phyloP scores from a whole-genome alignment of 1,140 invertebrate species.

The Armadillidium nasatum region DNA sequence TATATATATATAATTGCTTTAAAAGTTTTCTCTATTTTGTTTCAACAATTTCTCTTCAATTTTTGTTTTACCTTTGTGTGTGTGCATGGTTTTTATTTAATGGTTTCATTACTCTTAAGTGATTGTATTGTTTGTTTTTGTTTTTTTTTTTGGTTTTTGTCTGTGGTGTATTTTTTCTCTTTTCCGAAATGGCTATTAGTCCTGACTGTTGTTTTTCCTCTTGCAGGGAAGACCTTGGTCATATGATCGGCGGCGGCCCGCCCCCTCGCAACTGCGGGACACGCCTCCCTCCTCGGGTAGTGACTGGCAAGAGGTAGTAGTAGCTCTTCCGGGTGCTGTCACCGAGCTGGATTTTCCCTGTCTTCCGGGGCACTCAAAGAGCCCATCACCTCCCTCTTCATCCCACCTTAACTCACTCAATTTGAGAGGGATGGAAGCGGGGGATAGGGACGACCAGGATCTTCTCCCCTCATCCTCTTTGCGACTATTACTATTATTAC shows the following conservation, averaged over 20 bases:
- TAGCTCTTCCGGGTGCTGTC: background rate
- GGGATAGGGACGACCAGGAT: background rate
- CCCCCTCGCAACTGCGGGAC: background rate
- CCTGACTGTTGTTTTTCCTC: background rate
- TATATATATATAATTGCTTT: too few relatives aligned
- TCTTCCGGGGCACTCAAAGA: background rate
- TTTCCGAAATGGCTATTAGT: too few relatives aligned
- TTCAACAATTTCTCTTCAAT: too few relatives aligned
- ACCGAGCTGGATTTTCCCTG: background rate
- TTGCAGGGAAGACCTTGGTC: conserved; percentile 10
- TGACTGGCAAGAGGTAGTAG: background rate
- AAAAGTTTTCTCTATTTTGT: too few relatives aligned
- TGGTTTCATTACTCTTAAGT: too few relatives aligned
- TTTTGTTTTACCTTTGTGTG: too few relatives aligned
- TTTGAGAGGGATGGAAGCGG: background rate
- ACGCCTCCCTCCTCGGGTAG: background rate
- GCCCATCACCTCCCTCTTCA: too few relatives aligned
- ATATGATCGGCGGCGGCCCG: background rate
- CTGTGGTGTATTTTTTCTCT: too few relatives aligned
- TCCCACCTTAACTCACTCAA: background rate
- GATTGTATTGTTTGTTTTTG: too few relatives aligned
- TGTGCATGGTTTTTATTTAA: too few relatives aligned
- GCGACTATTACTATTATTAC: too few relatives aligned
- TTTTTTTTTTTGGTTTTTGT: too few relatives aligned
- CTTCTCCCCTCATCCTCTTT: background rate